These are phyloP conservation scores for Pyrrhia umbra DNA, from an alignment of 2,888 invertebrate genomes.

Conservation along the genomic window DNA sequence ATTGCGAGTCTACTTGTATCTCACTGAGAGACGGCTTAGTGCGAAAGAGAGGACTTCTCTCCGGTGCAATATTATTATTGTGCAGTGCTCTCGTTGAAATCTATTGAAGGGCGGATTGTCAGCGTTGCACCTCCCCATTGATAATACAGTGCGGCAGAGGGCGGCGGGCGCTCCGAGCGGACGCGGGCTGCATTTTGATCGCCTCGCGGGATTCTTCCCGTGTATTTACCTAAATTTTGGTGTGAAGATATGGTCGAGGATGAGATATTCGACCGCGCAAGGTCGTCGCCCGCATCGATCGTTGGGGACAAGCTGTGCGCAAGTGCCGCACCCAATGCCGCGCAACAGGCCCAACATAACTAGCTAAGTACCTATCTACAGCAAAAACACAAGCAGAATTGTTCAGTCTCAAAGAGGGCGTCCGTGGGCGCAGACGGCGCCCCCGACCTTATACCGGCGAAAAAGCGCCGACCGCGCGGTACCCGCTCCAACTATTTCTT, in stretches of 20 bases:
- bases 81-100: not conserved
- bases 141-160: not conserved
- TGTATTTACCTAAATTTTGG: constrained; percentile 52
- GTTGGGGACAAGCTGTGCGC: constrained; percentile 71
- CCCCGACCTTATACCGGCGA: constrained; percentile 67
- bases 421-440: constrained; percentile 81
- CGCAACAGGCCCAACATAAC: constrained; percentile 76
- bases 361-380: constrained; percentile 57
- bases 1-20: constrained; percentile 6
- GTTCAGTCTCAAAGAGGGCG: constrained; percentile 82
- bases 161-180: not conserved
- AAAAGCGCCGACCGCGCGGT: constrained; percentile 58
- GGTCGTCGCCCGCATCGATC: constrained; percentile 84
- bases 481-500: constrained; percentile 42
- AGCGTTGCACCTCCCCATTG: constrained; percentile 1
- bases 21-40: not conserved
- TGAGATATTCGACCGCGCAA: constrained; percentile 72
- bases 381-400: constrained; percentile 70
- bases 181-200: constrained; percentile 24
- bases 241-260: constrained; percentile 40
- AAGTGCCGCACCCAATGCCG: constrained; percentile 68
- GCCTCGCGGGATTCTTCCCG: constrained; percentile 24
- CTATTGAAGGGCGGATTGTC: not conserved
- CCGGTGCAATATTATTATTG: constrained; percentile 8
- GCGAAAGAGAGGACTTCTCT: not conserved